Evolutionary conservation across 30 jellyfish, hydroid and myxozoan species (phyloP), one percentile per base, ranked within the genome.

Genomic region (Phacellophora camtschatica): DNA sequence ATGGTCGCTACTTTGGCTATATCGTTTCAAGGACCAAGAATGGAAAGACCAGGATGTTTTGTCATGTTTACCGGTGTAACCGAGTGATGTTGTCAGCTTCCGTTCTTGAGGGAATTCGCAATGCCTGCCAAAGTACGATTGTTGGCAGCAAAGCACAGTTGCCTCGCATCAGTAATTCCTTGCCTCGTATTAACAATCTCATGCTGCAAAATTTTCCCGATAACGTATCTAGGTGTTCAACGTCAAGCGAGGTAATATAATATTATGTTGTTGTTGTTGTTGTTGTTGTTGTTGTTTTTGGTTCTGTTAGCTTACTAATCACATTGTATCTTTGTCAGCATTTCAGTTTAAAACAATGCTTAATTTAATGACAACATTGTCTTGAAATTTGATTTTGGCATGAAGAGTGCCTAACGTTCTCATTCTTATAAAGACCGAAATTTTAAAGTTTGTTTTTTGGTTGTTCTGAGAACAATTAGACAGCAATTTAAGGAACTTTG

Each of bases 1-100:
- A 92, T 62, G 84, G 83, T 15, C 82, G 98, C 23, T 92, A 84
- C 72, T 92, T 92, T 68, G 98, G 96, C 5, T 92, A 66, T 49
- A 86, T 87, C 33, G 87, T 92, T 1, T 36, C 95, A 10, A 75
- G 81, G 29, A 71, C 89, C 29, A 73, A 65, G 28, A 68, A 57
- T 18, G 86, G 83, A 50, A 92, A 92, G 81, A 78, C 92, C 33
- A 77, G 81, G 15, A 58, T 86, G 87, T 71, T 58, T 4, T 92
- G 98, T 83, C 87, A 84, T 43, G 98, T 92, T 34, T 92, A 85
- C 55, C 87, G 92, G 16, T 68, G 88, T 57, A 49, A 42, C 29
- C 50, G 54, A 3, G 95, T 75, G 0, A 34, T 59, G 81, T 50
- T 54, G 48, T 58, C 95, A 19, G 86, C 85, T 4, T 55, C 84